phyloP scores from a whole-genome alignment of 2,113 vertebrate genomes.

The Tauraco erythrolophus region DNA sequence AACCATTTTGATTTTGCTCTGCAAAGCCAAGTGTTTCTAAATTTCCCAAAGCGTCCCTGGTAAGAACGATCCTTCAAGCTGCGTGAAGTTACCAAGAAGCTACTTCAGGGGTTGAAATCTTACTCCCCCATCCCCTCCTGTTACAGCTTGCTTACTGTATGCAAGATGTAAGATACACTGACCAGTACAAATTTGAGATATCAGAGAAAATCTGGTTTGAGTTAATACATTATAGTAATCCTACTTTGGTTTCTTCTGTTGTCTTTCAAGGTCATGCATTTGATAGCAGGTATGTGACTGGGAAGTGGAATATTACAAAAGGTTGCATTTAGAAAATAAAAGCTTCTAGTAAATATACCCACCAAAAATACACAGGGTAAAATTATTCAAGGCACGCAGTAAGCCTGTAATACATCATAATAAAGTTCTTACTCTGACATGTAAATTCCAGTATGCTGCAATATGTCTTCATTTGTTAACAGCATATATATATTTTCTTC shows the following conservation, averaged over 20 bases:
- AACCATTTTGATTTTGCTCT: neutral
- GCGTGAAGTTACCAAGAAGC: neutral
- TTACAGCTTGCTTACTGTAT: neutral
- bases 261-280: neutral
- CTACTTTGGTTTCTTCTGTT: neutral
- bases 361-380: neutral
- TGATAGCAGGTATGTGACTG: neutral
- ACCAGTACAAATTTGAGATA: neutral
- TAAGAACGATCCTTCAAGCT: neutral
- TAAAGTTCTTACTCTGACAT: neutral
- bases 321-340: neutral
- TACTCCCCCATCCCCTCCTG: fast-evolving
- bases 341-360: neutral
- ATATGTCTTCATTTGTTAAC: neutral
- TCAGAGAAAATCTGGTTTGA: neutral
- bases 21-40: neutral
- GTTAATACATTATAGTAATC: neutral
- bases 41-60: neutral
- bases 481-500: slow-evolving; percentile 5
- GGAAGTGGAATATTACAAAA: neutral
- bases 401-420: neutral
- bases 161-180: neutral
- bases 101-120: neutral
- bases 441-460: neutral
- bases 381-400: fast-evolving